Percentiles rank a stretch among this genome's conserved stretches.
These are phyloP conservation scores for Drosophila malerkotliana DNA, from an alignment of 1,140 invertebrate genomes.

Conservation along the genomic window DNA sequence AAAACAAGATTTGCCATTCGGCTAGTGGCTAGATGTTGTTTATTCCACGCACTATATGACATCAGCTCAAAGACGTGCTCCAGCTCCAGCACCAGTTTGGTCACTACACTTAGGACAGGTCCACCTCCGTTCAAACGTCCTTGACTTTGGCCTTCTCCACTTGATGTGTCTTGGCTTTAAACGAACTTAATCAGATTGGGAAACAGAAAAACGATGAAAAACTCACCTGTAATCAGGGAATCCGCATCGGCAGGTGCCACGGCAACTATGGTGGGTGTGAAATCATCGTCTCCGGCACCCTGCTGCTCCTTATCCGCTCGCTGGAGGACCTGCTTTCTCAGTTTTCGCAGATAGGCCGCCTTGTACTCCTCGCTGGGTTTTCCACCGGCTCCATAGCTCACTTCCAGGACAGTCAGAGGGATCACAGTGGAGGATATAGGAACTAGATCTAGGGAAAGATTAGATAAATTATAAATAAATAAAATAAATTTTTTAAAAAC, in stretches of 20 bases:
- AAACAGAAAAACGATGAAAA: background rate
- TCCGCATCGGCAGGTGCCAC: conserved; percentile 49
- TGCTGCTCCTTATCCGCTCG: conserved; percentile 20
- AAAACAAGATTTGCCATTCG: conserved; percentile 40
- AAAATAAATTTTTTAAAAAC: background rate
- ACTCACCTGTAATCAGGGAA: conserved; percentile 58
- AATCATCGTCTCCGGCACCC: conserved; percentile 6
- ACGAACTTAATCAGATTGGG: background rate
- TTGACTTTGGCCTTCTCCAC: conserved; percentile 64
- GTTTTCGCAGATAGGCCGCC: conserved; percentile 75
- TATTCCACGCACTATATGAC: conserved; percentile 28
- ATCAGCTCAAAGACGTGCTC: conserved; percentile 21
- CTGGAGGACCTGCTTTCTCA: conserved; percentile 76
- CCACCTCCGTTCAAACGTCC: conserved; percentile 38
- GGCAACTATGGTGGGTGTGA: conserved; percentile 12
- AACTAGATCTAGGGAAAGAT: conserved; percentile 85
- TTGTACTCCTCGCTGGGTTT: conserved; percentile 81
- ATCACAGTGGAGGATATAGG: conserved; percentile 88
- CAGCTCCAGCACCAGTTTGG: background rate
- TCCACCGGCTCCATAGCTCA: conserved; percentile 82
- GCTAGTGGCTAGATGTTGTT: conserved; percentile 17
- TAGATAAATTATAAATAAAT: background rate
- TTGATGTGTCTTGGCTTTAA: conserved; percentile 63
- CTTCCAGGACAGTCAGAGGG: conserved; percentile 86
- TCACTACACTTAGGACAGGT: conserved; percentile 1